Evolutionary conservation across 2,888 invertebrate genomes (phyloP).

Genomic region (Cephalotes varians): DNA sequence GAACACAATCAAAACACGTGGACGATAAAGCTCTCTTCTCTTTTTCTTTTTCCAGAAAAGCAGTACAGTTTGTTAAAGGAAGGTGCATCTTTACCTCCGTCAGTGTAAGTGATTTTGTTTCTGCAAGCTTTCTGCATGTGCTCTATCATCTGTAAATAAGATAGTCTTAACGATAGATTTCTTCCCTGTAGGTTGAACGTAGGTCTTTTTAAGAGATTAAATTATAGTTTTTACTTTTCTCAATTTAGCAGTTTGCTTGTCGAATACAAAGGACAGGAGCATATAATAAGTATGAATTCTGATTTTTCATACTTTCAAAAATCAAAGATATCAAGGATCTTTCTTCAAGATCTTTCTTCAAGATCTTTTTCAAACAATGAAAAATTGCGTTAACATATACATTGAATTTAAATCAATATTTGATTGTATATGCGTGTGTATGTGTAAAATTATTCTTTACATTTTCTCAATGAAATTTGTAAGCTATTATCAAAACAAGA

Average conservation of each 20-base stretch:
- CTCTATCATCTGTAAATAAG: slow-evolving; percentile 41
- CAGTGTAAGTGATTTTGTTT: slow-evolving; percentile 64
- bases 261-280: not conserved
- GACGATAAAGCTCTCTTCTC: slow-evolving; percentile 44
- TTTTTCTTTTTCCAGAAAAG: slow-evolving; percentile 65
- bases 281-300: not conserved
- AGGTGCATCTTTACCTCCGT: slow-evolving; percentile 50
- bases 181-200: slow-evolving; percentile 13
- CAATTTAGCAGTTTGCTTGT: not conserved
- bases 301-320: not conserved
- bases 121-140: slow-evolving; percentile 56
- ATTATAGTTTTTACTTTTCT: not conserved
- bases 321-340: not conserved
- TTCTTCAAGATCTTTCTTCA: not conserved
- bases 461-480: not conserved
- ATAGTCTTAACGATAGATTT: slow-evolving; percentile 55
- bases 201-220: not conserved
- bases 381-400: not conserved
- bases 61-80: slow-evolving; percentile 59
- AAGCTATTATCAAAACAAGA: not conserved
- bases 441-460: not conserved
- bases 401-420: slow-evolving; percentile 1
- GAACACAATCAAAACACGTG: slow-evolving; percentile 31
- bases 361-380: not conserved
- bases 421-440: not conserved